Evolutionary conservation across 2,797 vertebrate species (phyloP).

Genomic region (Graptemys geographica): DNA sequence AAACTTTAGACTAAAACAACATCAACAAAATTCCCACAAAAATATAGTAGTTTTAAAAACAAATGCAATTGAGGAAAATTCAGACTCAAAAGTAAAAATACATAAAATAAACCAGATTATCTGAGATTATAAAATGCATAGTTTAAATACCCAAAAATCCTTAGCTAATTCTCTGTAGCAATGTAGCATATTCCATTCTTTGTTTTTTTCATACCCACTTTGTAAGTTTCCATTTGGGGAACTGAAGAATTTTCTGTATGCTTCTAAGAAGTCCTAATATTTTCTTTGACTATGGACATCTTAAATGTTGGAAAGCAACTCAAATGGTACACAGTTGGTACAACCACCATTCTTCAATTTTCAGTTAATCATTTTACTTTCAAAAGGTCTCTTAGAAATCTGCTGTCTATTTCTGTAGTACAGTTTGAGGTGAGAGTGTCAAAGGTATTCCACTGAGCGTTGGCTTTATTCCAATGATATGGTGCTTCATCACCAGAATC

Average conservation of each 20-base stretch:
- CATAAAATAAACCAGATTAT: not conserved
- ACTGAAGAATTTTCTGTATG: not conserved
- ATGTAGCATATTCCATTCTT: not conserved
- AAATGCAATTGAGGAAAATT: not conserved
- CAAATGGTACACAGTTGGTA: not conserved
- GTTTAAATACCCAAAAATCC: not conserved
- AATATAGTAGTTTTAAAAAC: accelerated
- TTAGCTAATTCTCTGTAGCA: not conserved
- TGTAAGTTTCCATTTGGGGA: not conserved
- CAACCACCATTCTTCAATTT: not conserved
- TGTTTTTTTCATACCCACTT: not conserved
- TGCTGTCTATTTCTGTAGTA: not conserved
- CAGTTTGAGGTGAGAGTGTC: not conserved
- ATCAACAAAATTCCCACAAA: not conserved
- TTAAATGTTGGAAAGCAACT: not conserved
- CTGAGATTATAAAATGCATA: not conserved
- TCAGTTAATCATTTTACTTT: not conserved
- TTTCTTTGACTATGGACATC: not conserved
- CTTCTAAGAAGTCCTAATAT: not conserved
- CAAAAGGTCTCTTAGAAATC: not conserved
- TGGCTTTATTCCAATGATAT: not conserved
- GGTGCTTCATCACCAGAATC: not conserved
- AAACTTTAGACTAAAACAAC: not conserved
- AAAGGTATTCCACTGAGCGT: not conserved
- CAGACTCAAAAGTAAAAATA: not conserved